A percentile compares a stretch with the other conserved stretches of the same genome.
Evolutionary conservation across 2,797 vertebrate species (phyloP).

Genomic region (Sparus aurata): DNA sequence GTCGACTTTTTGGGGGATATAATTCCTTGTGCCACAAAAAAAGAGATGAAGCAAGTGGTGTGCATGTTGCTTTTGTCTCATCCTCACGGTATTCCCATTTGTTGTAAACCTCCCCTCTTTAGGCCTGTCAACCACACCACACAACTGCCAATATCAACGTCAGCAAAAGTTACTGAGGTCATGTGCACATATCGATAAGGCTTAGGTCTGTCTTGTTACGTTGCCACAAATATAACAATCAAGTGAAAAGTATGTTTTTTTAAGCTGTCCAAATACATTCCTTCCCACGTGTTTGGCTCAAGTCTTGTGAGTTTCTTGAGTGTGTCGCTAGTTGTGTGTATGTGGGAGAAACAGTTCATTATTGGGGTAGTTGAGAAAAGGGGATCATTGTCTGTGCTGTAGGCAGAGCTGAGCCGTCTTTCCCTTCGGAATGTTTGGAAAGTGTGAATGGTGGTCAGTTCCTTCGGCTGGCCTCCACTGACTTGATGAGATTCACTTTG

Average conservation of each 20-base stretch:
- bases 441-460: conserved; percentile 76
- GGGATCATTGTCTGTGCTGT: conserved; percentile 70
- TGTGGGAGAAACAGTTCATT: conserved; percentile 63
- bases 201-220: neutral
- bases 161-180: too few species aligned
- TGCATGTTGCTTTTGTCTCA: neutral
- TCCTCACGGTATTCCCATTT: neutral
- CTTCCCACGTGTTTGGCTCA: conserved; percentile 11
- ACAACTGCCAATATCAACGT: too few species aligned
- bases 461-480: conserved; percentile 41
- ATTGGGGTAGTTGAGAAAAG: conserved; percentile 60
- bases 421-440: conserved; percentile 73
- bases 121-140: too few species aligned
- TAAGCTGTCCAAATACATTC: neutral
- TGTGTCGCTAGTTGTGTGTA: conserved; percentile 39
- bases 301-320: conserved; percentile 28
- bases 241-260: neutral
- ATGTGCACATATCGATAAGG: too few species aligned
- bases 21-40: too few species aligned
- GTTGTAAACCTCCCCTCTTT: neutral
- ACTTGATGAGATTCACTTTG: conserved; percentile 42
- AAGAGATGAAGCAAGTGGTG: too few species aligned
- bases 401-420: conserved; percentile 63
- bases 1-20: too few species aligned
- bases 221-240: conserved; percentile 10